phyloP scores from a whole-genome alignment of 1,140 invertebrate genomes.

The Orussus abietinus region DNA sequence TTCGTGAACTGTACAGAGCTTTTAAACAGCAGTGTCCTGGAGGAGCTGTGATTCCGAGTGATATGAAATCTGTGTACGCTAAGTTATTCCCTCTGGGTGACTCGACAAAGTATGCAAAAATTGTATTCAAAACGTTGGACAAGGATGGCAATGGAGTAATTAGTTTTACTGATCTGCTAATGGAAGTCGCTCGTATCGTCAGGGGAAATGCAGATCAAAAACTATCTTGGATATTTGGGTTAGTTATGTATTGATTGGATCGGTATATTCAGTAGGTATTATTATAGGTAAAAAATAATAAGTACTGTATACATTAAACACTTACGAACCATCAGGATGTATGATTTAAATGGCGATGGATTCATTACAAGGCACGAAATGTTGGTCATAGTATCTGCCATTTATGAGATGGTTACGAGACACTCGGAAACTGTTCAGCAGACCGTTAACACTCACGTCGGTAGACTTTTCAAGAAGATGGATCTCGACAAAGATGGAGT shows the following conservation, averaged over 20 bases:
- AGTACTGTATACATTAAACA: not conserved
- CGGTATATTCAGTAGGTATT: not conserved
- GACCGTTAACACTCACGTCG: slow-evolving; percentile 33
- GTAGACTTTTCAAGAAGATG: slow-evolving; percentile 42
- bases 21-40: slow-evolving; percentile 42
- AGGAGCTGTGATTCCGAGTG: slow-evolving; percentile 28
- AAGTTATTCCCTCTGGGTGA: slow-evolving; percentile 43
- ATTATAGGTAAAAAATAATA: not conserved
- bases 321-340: slow-evolving; percentile 28
- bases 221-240: slow-evolving; percentile 44
- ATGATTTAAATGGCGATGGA: slow-evolving; percentile 42
- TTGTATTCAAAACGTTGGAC: slow-evolving; percentile 41
- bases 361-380: slow-evolving; percentile 41
- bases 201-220: slow-evolving; percentile 38
- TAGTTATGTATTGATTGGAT: slow-evolving; percentile 14
- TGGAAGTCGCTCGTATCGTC: slow-evolving; percentile 28
- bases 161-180: slow-evolving; percentile 38
- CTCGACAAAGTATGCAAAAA: slow-evolving; percentile 35
- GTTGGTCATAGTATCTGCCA: slow-evolving; percentile 33
- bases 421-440: slow-evolving; percentile 22
- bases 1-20: slow-evolving; percentile 35
- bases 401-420: slow-evolving; percentile 41
- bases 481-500: slow-evolving; percentile 39
- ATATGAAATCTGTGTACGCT: slow-evolving; percentile 36
- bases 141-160: slow-evolving; percentile 36